Evolutionary conservation across 2,888 invertebrate genomes (phyloP).

Genomic region (Emmelina monodactyla): DNA sequence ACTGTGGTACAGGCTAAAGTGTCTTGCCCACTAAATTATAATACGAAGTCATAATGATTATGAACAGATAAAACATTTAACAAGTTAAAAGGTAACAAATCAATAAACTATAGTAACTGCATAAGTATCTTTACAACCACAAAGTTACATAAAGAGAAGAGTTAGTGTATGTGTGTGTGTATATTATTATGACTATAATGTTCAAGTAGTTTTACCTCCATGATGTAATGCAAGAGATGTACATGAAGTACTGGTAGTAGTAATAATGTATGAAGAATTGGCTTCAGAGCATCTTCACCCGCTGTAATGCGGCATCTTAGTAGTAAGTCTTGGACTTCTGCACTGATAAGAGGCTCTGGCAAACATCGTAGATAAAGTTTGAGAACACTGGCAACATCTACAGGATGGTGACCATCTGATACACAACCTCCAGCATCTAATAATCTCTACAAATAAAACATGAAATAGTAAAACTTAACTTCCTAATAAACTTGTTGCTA

Average conservation of each 20-base stretch:
- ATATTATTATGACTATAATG: no score
- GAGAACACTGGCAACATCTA: slow-evolving; percentile 86
- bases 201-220: slow-evolving; percentile 67
- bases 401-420: slow-evolving; percentile 75
- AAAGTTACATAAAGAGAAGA: no score
- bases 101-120: no score
- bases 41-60: no score
- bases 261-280: slow-evolving; percentile 74
- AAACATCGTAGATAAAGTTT: slow-evolving; percentile 86
- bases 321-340: slow-evolving; percentile 81
- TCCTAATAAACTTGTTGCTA: no score
- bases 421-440: slow-evolving; percentile 77
- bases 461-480: no score
- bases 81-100: no score
- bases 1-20: no score
- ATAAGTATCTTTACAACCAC: no score
- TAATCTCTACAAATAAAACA: slow-evolving; percentile 66
- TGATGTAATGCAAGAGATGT: slow-evolving; percentile 80
- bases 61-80: no score
- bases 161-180: no score
- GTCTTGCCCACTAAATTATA: no score
- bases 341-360: slow-evolving; percentile 81
- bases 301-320: slow-evolving; percentile 70
- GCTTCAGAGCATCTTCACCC: slow-evolving; percentile 67
- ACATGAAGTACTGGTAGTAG: slow-evolving; percentile 80